Conservation (phyloP, 2,888 invertebrate genomes). For the Epinotia bilunana region DNA sequence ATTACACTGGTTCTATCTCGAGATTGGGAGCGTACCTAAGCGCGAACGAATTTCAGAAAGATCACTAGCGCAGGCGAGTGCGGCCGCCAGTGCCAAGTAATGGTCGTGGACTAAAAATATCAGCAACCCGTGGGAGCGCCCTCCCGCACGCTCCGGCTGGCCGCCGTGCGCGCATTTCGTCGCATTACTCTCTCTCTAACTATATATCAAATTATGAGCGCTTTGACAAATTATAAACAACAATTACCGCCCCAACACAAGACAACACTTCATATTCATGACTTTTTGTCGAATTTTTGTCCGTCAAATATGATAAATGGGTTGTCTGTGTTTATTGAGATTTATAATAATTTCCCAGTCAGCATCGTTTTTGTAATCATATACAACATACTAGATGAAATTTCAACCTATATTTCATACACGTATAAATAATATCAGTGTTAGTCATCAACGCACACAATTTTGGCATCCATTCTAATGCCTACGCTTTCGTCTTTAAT, state of each 20-base stretch:
- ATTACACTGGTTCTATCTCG: slow-evolving; percentile 74
- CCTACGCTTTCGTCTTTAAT: slow-evolving; percentile 37
- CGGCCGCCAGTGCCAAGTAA: slow-evolving; percentile 87
- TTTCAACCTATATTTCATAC: not conserved
- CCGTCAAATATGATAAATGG: not conserved
- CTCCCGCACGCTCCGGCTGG: slow-evolving; percentile 81
- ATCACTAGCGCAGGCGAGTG: slow-evolving; percentile 81
- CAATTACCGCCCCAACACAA: not conserved
- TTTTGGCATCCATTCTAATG: slow-evolving; percentile 38
- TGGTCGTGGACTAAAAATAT: slow-evolving; percentile 88
- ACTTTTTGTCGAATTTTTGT: not conserved
- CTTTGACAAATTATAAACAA: not conserved
- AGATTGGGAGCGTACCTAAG: slow-evolving; percentile 78
- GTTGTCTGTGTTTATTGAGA: not conserved
- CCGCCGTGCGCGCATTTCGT: slow-evolving; percentile 80
- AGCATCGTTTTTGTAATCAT: not conserved
- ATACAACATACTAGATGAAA: not conserved
- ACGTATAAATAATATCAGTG: slow-evolving; percentile 16
- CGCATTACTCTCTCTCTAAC: slow-evolving; percentile 65
- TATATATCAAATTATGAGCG: slow-evolving; percentile 14
- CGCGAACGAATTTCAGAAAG: slow-evolving; percentile 80
- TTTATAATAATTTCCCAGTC: not conserved
- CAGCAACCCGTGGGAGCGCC: slow-evolving; percentile 85
- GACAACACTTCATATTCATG: not conserved
- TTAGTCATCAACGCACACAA: slow-evolving; percentile 32